Evolutionary conservation across 2,113 vertebrate genomes (phyloP).

Genomic region (Atrichornis clamosus): DNA sequence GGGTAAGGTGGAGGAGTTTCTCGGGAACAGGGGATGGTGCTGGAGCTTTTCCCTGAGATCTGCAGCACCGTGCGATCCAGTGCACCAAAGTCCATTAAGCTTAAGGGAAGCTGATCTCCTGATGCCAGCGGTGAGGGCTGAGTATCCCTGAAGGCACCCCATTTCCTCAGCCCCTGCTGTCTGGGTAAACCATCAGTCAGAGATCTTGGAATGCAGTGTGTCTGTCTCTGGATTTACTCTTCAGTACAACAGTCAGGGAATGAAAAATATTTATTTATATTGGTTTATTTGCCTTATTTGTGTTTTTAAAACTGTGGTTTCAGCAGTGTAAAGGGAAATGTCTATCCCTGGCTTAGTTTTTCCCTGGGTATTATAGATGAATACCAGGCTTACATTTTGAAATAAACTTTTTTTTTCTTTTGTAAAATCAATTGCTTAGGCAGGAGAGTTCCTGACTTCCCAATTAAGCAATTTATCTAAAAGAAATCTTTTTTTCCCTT

Average conservation of each 20-base stretch:
- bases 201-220: fast-evolving
- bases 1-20: background rate
- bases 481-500: slow-evolving; percentile 6
- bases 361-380: background rate
- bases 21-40: background rate
- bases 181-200: background rate
- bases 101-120: background rate
- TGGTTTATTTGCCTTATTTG: background rate
- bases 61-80: fast-evolving
- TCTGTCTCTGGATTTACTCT: background rate
- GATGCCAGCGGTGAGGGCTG: background rate
- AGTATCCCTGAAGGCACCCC: background rate
- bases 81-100: background rate
- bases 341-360: background rate
- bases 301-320: background rate
- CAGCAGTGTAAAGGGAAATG: background rate
- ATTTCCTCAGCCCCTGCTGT: fast-evolving
- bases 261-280: background rate
- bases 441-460: slow-evolving; percentile 32
- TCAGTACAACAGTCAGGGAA: background rate
- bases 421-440: slow-evolving; percentile 28
- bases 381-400: background rate
- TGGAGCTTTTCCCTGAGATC: background rate
- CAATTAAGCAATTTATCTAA: slow-evolving; percentile 57
- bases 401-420: slow-evolving; percentile 7